A percentile compares a stretch with the other conserved stretches of the same genome.
Evolutionary conservation across 2,888 invertebrate species (phyloP).

Genomic region (Andrena flavipes): DNA sequence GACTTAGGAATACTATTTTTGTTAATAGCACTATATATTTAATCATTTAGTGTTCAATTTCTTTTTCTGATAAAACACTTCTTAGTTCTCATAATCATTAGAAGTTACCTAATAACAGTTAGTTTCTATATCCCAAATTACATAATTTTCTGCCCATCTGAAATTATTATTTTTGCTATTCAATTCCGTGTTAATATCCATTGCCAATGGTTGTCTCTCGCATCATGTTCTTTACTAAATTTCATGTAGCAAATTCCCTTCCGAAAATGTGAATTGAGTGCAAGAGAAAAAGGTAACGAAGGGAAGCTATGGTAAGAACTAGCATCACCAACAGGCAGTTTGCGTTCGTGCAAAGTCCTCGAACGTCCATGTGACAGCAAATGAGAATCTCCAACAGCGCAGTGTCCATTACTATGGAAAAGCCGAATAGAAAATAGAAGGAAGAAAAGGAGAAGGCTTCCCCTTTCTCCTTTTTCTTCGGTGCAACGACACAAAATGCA

Average conservation of each 20-base stretch:
- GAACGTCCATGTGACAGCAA: slow-evolving; percentile 10
- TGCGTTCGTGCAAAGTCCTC: neutral
- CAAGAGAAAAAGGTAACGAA: neutral
- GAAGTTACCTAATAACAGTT: too few relatives aligned
- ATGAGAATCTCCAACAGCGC: neutral
- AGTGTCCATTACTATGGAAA: neutral
- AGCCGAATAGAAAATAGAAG: neutral
- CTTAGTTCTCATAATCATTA: too few relatives aligned
- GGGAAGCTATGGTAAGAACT: neutral
- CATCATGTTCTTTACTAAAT: too few relatives aligned
- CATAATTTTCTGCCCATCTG: too few relatives aligned
- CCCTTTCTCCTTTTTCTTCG: neutral
- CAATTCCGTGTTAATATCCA: too few relatives aligned
- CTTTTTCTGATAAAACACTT: too few relatives aligned
- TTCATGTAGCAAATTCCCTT: neutral
- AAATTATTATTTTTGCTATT: too few relatives aligned
- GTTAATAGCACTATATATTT: too few relatives aligned
- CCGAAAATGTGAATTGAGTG: neutral
- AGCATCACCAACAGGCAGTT: neutral
- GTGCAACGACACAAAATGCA: slow-evolving; percentile 2
- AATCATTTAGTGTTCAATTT: too few relatives aligned
- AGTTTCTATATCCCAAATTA: too few relatives aligned
- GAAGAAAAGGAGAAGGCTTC: neutral
- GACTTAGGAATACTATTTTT: too few relatives aligned
- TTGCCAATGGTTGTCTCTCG: too few relatives aligned